Conservation (phyloP, 2,888 invertebrate species). For the Drosophila neoperkinsi region DNA sequence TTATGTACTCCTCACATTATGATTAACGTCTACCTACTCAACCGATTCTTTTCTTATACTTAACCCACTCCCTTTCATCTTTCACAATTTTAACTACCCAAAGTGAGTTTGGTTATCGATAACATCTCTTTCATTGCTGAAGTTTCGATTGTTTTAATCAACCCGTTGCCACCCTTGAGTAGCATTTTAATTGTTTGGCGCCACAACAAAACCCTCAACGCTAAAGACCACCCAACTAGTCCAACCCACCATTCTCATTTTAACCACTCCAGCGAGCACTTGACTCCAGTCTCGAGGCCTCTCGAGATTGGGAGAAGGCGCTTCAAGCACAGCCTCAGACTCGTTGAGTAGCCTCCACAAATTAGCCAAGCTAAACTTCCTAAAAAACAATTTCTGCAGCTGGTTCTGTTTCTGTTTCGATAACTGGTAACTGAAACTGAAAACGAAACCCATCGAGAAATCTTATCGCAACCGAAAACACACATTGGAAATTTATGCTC, state of each 20-base stretch:
- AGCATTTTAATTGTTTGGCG: slow-evolving; percentile 31
- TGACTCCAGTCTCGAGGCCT: slow-evolving; percentile 51
- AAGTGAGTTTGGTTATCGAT: slow-evolving; percentile 17
- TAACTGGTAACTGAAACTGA: slow-evolving; percentile 26
- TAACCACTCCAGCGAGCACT: slow-evolving; percentile 50
- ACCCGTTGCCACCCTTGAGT: slow-evolving; percentile 14
- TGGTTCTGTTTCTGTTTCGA: not conserved
- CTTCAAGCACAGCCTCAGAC: slow-evolving; percentile 51
- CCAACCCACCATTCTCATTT: slow-evolving; percentile 1
- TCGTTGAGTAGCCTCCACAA: slow-evolving; percentile 52
- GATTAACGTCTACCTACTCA: not conserved
- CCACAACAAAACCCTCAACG: slow-evolving; percentile 37
- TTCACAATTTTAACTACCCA: not conserved
- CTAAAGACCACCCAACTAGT: slow-evolving; percentile 42
- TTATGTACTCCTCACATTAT: not conserved
- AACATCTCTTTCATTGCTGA: not conserved
- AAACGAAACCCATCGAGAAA: slow-evolving; percentile 55
- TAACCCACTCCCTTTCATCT: not conserved
- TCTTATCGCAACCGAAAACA: slow-evolving; percentile 59
- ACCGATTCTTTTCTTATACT: too few species aligned
- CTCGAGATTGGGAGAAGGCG: slow-evolving; percentile 53
- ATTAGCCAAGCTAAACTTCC: slow-evolving; percentile 53
- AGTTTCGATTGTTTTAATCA: slow-evolving; percentile 13
- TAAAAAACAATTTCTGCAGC: slow-evolving; percentile 21
- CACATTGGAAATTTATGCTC: slow-evolving; percentile 66